Evolutionary conservation across 2,113 vertebrate genomes (phyloP), one percentile per base, ranked within the genome.

Genomic region (Sardina pilchardus): DNA sequence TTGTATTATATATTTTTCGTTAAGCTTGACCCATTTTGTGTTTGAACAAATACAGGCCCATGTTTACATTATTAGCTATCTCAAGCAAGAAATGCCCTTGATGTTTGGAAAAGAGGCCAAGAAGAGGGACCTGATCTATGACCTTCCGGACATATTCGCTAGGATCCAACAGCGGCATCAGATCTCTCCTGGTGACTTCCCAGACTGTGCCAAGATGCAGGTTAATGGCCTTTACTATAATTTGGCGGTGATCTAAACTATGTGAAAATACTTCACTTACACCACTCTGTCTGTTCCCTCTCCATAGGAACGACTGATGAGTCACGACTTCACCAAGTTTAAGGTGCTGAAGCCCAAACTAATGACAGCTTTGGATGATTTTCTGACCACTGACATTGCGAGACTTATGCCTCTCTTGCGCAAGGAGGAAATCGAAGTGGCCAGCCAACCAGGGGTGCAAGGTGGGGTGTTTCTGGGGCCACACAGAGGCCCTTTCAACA

Each of bases 161-260:
- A 96, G 96, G 92, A 97, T 98, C 82, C 96, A 98, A 87, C 94
- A 96, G 71, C 95, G 96, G 82, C 95, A 96, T 10, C 94, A 93
- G 86, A 96, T 98, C 85, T 96, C 97, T 0, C 95, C 96, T 0
- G 97, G 97, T 0, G 97, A 98, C 88, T 98, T 98, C 80, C 97
- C 97, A 0, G 96, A 98, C 85, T 97, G 96, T 90, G 91, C 94
- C 87, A 97, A 96, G 92, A 97, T 98, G 97, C 97, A 98, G 96
- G 97, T 96, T 93, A 85, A 84, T 83, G 83, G 6, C 43, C 16
- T 4, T 34, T 9, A 36, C 30, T 78, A 16, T 3, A 78, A n/a
- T n/a, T 56, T 16, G 84, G 7, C 44, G 86, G 44, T 59, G 59
- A 12, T 34, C 36, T 59, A 84, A 7, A 17, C 56, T 44, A 34